Evolutionary conservation across 2,113 vertebrate species (phyloP), one percentile per base, ranked within the genome.

Genomic region (Alligator mississippiensis): DNA sequence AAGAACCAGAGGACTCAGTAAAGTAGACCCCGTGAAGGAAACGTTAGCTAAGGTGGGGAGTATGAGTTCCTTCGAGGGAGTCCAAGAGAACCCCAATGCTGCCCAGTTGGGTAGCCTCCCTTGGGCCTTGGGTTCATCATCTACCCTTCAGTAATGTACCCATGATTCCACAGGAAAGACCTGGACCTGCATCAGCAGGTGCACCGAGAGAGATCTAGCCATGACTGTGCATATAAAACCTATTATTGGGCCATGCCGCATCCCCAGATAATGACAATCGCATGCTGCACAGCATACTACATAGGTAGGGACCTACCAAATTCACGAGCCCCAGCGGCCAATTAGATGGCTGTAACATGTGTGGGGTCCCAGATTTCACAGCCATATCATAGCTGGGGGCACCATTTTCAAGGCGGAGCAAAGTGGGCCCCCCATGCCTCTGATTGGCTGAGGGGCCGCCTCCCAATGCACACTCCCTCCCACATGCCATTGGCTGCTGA

Each of bases 1-100:
- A 87, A 90, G 77, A 90, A 75, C 21, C 77, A 72, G 63, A 78
- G 74, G 11, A 55, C 70, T 90, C 87, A 82, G 70, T 70, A 88
- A 85, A 96, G 70, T 22, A 82, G 70, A 3, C 27, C n/a, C 27
- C 55, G 91, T 82, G 57, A 91, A 77, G 18, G 25, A 80, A 78
- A 3, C 72, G 38, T 68, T 68, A 68, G 14, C 17, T 30, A 30
- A 68, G 18, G 16, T n/a, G 15, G 64, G 18, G 64, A 68, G 47
- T 47, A 47, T 47, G 64, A 30, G 64, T 17, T 68, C 28, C 64
- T 68, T n/a, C 30, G 64, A 8, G 64, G n/a, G 64, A n/a, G 15
- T 28, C 63, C 63, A 66, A 17, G 16, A 17, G 11, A n/a, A 64
- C 63, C n/a, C 28, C 18, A 17, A 68, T 68, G 64, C 28, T 17